Percentiles rank a stretch among this genome's conserved stretches.
Conservation (phyloP, 2,888 invertebrate genomes). For the Lissonota sp. region DNA sequence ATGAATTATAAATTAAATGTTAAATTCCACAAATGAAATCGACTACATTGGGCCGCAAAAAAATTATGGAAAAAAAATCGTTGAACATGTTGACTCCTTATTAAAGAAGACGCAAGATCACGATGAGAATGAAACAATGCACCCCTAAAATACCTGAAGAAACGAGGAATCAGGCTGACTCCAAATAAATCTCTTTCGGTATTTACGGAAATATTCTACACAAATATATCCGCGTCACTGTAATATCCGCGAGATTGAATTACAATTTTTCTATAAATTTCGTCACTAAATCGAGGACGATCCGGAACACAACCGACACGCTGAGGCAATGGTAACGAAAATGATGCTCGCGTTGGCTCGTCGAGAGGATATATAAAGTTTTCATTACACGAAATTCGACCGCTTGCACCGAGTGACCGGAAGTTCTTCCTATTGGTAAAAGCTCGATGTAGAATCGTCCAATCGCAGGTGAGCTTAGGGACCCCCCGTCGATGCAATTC, state of each 20-base stretch:
- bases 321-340: constrained; percentile 76
- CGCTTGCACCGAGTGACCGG: constrained; percentile 68
- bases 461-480: constrained; percentile 74
- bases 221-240: constrained; percentile 11
- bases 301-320: constrained; percentile 75
- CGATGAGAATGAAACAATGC: not conserved
- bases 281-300: constrained; percentile 65
- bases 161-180: not conserved
- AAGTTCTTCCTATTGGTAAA: constrained; percentile 77
- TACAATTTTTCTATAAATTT: not conserved
- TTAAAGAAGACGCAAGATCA: not conserved
- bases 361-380: constrained; percentile 64
- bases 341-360: constrained; percentile 78
- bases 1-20: no score
- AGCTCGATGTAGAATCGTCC: constrained; percentile 70
- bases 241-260: constrained; percentile 8
- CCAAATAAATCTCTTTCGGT: no score
- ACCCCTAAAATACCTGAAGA: constrained; percentile 19
- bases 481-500: constrained; percentile 69
- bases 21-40: no score
- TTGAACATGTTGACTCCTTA: not conserved
- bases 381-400: constrained; percentile 72
- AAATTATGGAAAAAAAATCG: not conserved
- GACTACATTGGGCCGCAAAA: no score
- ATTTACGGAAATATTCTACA: no score